Conservation (phyloP, 2,888 invertebrate genomes). For the Aphrophora alni region DNA sequence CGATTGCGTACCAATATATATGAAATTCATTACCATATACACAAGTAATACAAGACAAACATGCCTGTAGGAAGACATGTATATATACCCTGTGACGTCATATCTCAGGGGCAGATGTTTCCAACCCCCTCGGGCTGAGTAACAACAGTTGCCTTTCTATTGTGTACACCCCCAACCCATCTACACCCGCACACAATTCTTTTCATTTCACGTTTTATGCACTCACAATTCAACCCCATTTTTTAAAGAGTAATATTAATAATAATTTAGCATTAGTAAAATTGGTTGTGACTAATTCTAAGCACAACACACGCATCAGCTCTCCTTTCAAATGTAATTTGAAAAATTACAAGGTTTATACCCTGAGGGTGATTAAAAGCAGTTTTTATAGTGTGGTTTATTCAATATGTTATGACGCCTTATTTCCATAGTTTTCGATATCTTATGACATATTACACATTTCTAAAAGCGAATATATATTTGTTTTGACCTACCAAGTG, state of each 20-base stretch:
- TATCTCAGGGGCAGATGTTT: background rate
- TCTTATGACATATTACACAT: no score
- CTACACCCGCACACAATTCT: background rate
- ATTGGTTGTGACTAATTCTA: no score
- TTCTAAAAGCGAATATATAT: no score
- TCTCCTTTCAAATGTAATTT: no score
- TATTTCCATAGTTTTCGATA: no score
- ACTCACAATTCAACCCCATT: background rate
- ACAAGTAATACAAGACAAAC: background rate
- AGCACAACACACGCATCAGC: no score
- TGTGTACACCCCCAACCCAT: background rate
- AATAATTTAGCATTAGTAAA: constrained; percentile 3
- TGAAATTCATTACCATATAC: background rate
- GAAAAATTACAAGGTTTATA: no score
- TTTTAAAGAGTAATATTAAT: background rate
- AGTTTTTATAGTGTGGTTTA: no score
- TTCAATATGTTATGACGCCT: no score
- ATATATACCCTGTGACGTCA: background rate
- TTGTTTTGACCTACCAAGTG: no score
- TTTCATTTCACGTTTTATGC: background rate
- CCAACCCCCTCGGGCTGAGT: background rate
- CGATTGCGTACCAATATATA: no score
- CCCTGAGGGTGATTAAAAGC: no score
- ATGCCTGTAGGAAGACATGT: background rate
- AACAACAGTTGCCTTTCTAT: constrained; percentile 7